A percentile compares a stretch with the other conserved stretches of the same genome.
phyloP scores from a whole-genome alignment of 2,113 vertebrate genomes.

The Paradoxurus hermaphroditus region DNA sequence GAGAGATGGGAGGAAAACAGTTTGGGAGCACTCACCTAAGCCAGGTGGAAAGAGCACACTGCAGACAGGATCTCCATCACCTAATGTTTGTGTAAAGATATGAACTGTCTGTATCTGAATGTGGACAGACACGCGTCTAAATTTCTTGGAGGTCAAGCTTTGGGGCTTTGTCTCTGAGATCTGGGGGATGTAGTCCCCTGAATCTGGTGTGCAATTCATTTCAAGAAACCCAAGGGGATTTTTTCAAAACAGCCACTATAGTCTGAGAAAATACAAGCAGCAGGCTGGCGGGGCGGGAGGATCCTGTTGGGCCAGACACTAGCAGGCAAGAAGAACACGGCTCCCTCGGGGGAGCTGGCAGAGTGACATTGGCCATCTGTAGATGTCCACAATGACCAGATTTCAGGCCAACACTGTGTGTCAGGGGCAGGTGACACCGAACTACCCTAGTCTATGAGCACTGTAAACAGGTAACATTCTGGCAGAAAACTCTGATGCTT shows the following conservation, averaged over 20 bases:
- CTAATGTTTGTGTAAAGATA: background rate
- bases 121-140: background rate
- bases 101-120: background rate
- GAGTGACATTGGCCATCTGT: background rate
- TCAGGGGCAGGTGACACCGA: too few relatives aligned
- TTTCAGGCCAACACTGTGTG: background rate
- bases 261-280: background rate
- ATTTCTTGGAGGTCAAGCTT: background rate
- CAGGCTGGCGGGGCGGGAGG: background rate
- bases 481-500: background rate
- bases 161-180: background rate
- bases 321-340: background rate
- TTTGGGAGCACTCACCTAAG: background rate
- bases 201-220: background rate
- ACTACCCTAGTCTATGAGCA: background rate
- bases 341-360: background rate
- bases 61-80: accelerated
- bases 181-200: background rate
- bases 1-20: background rate
- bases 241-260: background rate
- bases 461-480: background rate
- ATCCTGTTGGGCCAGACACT: background rate
- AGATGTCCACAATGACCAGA: background rate
- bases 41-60: too few relatives aligned
- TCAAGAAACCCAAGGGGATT: background rate